phyloP scores from a whole-genome alignment of 2,888 invertebrate species.

The Campaea margaritaria region DNA sequence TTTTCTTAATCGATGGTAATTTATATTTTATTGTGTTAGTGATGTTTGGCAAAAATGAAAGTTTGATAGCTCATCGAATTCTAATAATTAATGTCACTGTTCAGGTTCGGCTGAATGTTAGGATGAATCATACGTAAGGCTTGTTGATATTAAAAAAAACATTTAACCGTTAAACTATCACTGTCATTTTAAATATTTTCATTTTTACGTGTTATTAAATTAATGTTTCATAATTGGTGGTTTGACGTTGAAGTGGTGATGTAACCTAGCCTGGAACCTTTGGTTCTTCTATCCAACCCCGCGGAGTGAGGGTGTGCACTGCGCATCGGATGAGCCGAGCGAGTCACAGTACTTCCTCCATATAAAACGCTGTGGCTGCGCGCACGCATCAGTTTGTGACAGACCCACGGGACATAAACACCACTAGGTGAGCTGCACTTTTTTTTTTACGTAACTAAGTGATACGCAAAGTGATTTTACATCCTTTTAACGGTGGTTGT shows the following conservation, averaged over 20 bases:
- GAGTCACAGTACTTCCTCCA: slow-evolving; percentile 62
- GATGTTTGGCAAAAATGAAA: slow-evolving; percentile 28
- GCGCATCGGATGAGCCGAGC: slow-evolving; percentile 47
- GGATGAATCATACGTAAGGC: background rate
- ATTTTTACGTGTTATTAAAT: too few species aligned
- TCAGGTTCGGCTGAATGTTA: background rate
- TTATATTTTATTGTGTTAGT: slow-evolving; percentile 21
- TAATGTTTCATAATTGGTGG: slow-evolving; percentile 6
- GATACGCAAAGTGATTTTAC: slow-evolving; percentile 16
- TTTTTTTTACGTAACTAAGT: slow-evolving; percentile 23
- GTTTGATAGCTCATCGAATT: slow-evolving; percentile 24
- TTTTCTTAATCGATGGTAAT: slow-evolving; percentile 18
- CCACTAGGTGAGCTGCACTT: slow-evolving; percentile 63
- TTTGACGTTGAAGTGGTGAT: slow-evolving; percentile 12
- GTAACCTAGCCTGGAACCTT: slow-evolving; percentile 19
- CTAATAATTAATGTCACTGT: slow-evolving; percentile 10
- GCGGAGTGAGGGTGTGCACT: slow-evolving; percentile 55
- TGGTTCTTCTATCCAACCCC: slow-evolving; percentile 36
- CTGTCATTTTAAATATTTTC: too few species aligned
- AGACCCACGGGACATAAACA: slow-evolving; percentile 62
- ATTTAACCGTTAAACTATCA: background rate
- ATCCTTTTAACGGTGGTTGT: background rate
- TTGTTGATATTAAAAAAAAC: background rate
- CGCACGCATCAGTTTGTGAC: slow-evolving; percentile 78
- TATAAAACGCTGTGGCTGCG: slow-evolving; percentile 70